Evolutionary conservation across 30 jellyfish, hydroid and myxozoan genomes (phyloP).

Genomic region (Chironex yamaguchii): DNA sequence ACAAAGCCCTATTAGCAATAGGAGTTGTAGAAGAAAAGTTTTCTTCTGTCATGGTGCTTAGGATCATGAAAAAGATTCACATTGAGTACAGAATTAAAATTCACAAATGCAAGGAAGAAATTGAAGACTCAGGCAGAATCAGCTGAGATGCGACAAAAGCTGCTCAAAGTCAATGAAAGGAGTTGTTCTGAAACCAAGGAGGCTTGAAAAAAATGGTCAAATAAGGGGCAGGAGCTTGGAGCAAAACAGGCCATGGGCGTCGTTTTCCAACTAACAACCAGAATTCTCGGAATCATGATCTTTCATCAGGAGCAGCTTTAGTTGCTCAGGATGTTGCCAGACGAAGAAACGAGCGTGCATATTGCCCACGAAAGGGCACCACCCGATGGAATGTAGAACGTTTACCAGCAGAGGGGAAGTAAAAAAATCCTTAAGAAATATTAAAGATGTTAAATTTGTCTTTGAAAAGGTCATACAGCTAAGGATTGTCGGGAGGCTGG

Average conservation of each 20-base stretch:
- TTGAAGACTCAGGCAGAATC: conserved; percentile 14
- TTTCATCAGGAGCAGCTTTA: conserved; percentile 61
- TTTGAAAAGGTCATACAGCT: conserved; percentile 24
- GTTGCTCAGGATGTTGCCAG: neutral
- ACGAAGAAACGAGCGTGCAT: conserved; percentile 3
- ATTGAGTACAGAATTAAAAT: neutral
- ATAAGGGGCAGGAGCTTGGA: neutral
- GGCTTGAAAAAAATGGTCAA: neutral
- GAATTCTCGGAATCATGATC: too few relatives aligned
- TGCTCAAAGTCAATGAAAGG: conserved; percentile 24
- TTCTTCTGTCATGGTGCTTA: conserved; percentile 52
- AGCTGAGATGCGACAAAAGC: neutral
- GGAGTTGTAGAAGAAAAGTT: conserved; percentile 21
- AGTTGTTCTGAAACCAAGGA: conserved; percentile 22
- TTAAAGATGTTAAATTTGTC: conserved; percentile 31
- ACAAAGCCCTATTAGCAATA: conserved; percentile 46
- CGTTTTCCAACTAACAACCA: neutral
- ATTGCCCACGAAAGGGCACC: conserved; percentile 14
- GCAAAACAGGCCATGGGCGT: too few relatives aligned
- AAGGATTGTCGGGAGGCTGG: conserved; percentile 6
- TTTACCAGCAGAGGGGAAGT: neutral
- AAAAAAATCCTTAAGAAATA: conserved; percentile 7
- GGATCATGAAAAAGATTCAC: conserved; percentile 24
- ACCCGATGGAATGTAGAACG: conserved; percentile 29
- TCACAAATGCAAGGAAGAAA: conserved; percentile 2